Evolutionary conservation across 2,113 vertebrate genomes (phyloP), one percentile per base, ranked within the genome.

Genomic region (Geococcyx californianus): DNA sequence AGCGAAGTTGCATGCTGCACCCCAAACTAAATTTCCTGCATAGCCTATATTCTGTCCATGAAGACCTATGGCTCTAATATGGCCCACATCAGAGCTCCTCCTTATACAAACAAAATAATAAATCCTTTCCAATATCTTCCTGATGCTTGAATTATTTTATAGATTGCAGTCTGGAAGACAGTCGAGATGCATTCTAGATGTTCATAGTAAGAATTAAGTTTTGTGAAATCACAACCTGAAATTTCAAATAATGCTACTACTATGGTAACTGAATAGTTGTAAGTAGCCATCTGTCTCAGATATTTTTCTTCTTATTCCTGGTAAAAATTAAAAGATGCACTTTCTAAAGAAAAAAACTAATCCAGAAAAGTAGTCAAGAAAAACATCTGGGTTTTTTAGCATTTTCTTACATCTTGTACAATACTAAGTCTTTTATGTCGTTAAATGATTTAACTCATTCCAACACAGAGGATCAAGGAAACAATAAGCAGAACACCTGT

Each of bases 11-110:
- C 26, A 4, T 6, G 13, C 63, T 31, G 6, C 34, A 51, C 5
- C 17, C 44, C 44, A 44, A 2, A 14, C 64, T 15, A 5, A 17
- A 36, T 6, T 14, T 26, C 31, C 45, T 8, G 26, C 20, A 20
- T 0, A 16, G 54, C 8, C 66, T 10, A 1, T 9, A 3, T 20
- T 4, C 10, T 40, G 29, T 8, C 75, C 58, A 4, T 4, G 58
- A 11, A 6, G 36, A 16, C 31, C 52, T 17, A 14, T 0, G 11
- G 49, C 40, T 49, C 29, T 44, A 3, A 17, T 3, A 10, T 3
- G 4, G 68, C 34, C 31, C 66, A 6, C 9, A 13, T 6, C 31
- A 47, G 20, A 42, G 20, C 54, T 45, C 31, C 24, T 56, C 44
- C 31, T 15, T 10, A 5, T 3, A 8, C 18, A n/a, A 19, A 28